Percentiles rank a stretch among this genome's conserved stretches.
Evolutionary conservation across 2,113 vertebrate genomes (phyloP).

Genomic region (Myrmecobius fasciatus): DNA sequence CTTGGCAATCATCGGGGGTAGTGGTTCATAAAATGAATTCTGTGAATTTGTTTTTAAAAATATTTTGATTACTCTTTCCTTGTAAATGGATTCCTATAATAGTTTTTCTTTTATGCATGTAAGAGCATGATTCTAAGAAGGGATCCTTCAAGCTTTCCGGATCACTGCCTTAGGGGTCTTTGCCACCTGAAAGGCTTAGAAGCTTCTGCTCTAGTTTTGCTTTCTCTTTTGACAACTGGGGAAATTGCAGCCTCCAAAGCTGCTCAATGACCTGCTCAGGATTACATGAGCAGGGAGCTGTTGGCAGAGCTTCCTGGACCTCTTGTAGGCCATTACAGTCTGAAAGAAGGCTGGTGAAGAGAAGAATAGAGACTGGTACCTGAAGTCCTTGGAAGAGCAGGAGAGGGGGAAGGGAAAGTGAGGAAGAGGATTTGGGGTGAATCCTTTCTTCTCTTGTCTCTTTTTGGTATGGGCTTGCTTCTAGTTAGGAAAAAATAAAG

Average conservation of each 20-base stretch:
- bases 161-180: background rate
- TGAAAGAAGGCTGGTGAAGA: background rate
- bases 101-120: background rate
- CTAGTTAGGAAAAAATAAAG: background rate
- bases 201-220: background rate
- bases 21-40: background rate
- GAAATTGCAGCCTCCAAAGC: background rate
- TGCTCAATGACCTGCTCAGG: background rate
- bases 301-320: background rate
- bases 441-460: background rate
- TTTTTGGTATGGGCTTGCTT: background rate
- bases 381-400: conserved; percentile 18
- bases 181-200: background rate
- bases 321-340: background rate
- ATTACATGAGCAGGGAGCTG: background rate
- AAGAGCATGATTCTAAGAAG: background rate
- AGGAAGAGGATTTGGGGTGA: background rate
- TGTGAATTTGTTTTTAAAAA: background rate
- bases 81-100: background rate
- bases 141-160: background rate
- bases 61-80: background rate
- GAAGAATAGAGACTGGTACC: background rate
- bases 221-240: background rate
- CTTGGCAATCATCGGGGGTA: background rate
- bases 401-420: conserved; percentile 12